Evolutionary conservation across 2,113 vertebrate genomes (phyloP).

Genomic region (pig (Sus scrofa)): DNA sequence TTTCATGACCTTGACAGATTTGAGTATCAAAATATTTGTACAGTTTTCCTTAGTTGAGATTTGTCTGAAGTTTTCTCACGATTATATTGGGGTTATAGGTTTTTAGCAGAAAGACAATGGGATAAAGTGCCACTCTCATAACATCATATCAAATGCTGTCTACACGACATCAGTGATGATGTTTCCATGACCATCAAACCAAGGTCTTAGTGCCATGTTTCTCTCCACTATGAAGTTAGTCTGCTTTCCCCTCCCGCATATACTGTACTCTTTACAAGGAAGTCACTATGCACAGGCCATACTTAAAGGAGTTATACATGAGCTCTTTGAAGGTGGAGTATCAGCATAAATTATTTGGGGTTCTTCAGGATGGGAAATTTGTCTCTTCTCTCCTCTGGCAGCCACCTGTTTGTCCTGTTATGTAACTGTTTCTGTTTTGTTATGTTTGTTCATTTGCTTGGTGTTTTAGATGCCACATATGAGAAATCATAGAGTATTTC

Average conservation of each 20-base stretch:
- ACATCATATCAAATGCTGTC: background rate
- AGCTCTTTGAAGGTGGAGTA: background rate
- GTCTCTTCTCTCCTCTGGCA: background rate
- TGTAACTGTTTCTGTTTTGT: background rate
- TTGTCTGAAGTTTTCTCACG: background rate
- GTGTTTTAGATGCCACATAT: background rate
- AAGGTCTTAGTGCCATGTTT: background rate
- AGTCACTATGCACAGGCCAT: background rate
- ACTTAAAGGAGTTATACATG: rapidly evolving
- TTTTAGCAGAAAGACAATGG: background rate
- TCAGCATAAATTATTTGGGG: background rate
- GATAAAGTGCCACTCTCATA: background rate
- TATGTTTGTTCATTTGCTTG: background rate
- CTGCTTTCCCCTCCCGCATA: background rate
- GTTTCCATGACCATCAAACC: background rate
- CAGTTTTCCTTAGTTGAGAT: background rate
- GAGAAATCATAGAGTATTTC: background rate
- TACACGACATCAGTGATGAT: background rate
- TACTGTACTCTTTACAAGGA: background rate
- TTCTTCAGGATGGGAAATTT: background rate
- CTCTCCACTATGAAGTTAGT: background rate
- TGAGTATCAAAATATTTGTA: background rate
- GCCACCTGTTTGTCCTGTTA: background rate
- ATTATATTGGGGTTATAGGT: background rate
- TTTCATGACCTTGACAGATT: background rate